Conservation (phyloP, 2,113 vertebrate genomes). For the human region DNA sequence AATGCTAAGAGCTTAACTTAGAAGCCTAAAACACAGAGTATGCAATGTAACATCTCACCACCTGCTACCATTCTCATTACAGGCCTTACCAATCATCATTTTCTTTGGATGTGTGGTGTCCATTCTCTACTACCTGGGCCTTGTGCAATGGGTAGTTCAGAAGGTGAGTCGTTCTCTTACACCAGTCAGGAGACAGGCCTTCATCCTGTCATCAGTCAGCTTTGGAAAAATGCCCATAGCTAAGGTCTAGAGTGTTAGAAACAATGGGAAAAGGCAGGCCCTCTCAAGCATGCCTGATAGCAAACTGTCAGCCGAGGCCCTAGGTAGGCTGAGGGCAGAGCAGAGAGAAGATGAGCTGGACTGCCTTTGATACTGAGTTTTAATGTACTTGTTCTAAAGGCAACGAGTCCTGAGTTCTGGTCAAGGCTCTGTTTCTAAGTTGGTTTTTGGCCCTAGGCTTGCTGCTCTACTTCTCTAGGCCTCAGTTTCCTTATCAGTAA, state of each 20-base stretch:
- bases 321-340: not conserved
- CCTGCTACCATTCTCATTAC: slow-evolving; percentile 39
- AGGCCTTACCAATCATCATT: slow-evolving; percentile 93
- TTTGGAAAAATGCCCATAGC: not conserved
- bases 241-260: not conserved
- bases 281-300: not conserved
- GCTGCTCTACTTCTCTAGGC: not conserved
- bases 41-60: not conserved
- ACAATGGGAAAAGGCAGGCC: not conserved
- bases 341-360: not conserved
- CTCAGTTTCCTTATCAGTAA: not conserved
- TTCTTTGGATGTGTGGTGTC: slow-evolving; percentile 98
- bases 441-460: not conserved
- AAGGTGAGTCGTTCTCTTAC: slow-evolving; percentile 86
- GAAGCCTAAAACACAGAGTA: not conserved
- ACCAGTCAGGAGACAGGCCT: not conserved
- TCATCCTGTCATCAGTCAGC: not conserved
- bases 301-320: not conserved
- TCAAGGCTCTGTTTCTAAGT: not conserved
- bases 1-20: not conserved
- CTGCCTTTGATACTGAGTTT: not conserved
- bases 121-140: slow-evolving; percentile 92
- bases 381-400: not conserved
- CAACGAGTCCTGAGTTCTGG: not conserved
- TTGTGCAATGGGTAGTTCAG: slow-evolving; percentile 94